phyloP scores from a whole-genome alignment of 2,113 vertebrate species.

The Aegotheles bennettii region DNA sequence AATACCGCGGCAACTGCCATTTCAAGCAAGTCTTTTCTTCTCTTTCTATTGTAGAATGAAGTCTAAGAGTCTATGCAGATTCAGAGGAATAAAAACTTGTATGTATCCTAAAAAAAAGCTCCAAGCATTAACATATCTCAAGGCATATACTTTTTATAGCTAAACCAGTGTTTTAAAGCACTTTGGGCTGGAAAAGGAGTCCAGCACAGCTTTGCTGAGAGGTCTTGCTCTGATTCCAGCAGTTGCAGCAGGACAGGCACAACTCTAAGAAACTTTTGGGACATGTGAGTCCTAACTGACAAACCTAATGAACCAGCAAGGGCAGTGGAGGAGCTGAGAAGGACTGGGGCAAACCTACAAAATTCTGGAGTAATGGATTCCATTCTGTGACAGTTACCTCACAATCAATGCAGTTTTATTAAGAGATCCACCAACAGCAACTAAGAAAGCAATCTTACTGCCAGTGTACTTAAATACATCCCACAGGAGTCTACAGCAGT shows the following conservation, averaged over 20 bases:
- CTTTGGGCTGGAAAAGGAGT: not conserved
- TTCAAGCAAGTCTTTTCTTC: not conserved
- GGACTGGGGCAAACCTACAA: not conserved
- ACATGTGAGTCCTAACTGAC: not conserved
- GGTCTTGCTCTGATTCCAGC: not conserved
- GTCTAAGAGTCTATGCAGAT: not conserved
- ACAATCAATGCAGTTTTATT: not conserved
- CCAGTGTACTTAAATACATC: not conserved
- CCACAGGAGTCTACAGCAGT: not conserved
- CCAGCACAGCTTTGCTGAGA: not conserved
- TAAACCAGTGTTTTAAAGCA: too few species aligned
- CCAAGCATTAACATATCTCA: not conserved
- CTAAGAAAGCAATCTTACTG: not conserved
- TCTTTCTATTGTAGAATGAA: not conserved
- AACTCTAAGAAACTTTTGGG: not conserved
- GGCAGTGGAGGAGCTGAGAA: not conserved
- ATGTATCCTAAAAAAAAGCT: not conserved
- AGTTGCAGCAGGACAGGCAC: not conserved
- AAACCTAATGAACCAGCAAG: not conserved
- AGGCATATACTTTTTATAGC: not conserved
- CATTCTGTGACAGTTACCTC: not conserved
- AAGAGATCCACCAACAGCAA: not conserved
- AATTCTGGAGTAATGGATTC: not conserved
- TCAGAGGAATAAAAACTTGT: not conserved
- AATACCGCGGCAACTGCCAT: fast-evolving